Percentiles rank a stretch among this genome's conserved stretches.
Evolutionary conservation across 2,797 vertebrate species (phyloP).

Genomic region (Acipenser transmontanus): DNA sequence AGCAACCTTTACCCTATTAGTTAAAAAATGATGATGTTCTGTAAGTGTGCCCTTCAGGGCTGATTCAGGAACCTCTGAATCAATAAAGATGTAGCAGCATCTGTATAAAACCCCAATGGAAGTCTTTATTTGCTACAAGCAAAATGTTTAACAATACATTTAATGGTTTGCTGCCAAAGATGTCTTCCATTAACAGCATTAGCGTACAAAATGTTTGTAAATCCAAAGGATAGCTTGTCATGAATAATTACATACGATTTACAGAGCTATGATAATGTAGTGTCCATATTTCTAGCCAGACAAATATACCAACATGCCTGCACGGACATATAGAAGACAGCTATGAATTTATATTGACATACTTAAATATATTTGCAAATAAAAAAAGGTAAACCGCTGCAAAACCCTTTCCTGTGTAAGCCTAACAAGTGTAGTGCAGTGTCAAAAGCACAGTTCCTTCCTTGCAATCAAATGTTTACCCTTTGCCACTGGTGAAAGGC

Average conservation of each 20-base stretch:
- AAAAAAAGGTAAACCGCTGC: slow-evolving; percentile 21
- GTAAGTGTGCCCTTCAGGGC: background rate
- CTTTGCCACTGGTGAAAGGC: slow-evolving; percentile 77
- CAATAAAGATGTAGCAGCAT: background rate
- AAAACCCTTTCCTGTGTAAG: slow-evolving; percentile 9
- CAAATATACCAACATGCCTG: background rate
- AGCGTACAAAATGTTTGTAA: background rate
- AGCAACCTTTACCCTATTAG: background rate
- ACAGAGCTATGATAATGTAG: no score
- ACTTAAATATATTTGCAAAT: no score
- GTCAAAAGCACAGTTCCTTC: slow-evolving; percentile 27
- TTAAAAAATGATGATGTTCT: background rate
- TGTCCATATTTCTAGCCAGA: background rate
- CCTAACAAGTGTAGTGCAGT: slow-evolving; percentile 4
- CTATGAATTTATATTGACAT: no score
- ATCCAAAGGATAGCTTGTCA: background rate
- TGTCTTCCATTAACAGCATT: slow-evolving; percentile 6
- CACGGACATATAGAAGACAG: background rate
- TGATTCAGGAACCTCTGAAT: background rate
- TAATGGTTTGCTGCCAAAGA: background rate
- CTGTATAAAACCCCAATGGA: background rate
- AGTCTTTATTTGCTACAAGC: slow-evolving; percentile 1
- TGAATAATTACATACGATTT: background rate
- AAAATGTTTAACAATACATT: background rate
- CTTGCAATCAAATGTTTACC: slow-evolving; percentile 67